These are phyloP conservation scores for Sarcophaga carnaria DNA, from an alignment of 2,888 invertebrate genomes.

Conservation along the genomic window DNA sequence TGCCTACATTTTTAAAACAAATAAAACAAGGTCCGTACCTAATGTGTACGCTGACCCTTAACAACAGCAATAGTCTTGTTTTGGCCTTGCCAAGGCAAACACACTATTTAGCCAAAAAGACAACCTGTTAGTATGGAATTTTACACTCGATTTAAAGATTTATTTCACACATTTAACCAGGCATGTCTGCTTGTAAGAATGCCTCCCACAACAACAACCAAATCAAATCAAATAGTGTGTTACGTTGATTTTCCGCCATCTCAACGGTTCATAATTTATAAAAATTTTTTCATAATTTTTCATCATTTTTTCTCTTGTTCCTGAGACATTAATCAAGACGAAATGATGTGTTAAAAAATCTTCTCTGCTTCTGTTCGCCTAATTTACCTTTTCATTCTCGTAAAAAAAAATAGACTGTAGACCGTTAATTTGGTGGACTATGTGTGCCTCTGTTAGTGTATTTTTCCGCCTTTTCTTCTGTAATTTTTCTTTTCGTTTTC, in stretches of 20 bases:
- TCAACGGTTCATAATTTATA: constrained; percentile 57
- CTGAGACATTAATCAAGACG: constrained; percentile 43
- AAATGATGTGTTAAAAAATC: constrained; percentile 64
- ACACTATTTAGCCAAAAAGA: too few species aligned
- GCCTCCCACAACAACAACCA: not conserved
- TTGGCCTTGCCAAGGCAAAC: too few species aligned
- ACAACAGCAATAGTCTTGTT: too few species aligned
- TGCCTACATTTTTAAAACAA: too few species aligned
- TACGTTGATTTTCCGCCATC: constrained; percentile 17
- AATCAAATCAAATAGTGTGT: constrained; percentile 1
- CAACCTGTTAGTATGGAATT: not conserved
- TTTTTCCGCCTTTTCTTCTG: not conserved
- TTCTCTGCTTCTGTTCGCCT: constrained; percentile 59
- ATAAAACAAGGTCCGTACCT: too few species aligned
- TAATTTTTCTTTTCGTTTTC: not conserved
- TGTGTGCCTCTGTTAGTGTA: too few species aligned
- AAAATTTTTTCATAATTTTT: constrained; percentile 26
- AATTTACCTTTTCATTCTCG: constrained; percentile 49
- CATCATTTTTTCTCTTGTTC: not conserved
- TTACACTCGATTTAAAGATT: not conserved
- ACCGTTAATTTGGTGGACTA: too few species aligned
- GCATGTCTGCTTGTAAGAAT: not conserved
- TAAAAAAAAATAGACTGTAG: too few species aligned
- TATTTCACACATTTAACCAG: not conserved
- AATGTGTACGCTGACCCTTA: too few species aligned